These are phyloP conservation scores for Corydoras sp. DNA, from an alignment of 2,113 vertebrate species.

Conservation along the genomic window DNA sequence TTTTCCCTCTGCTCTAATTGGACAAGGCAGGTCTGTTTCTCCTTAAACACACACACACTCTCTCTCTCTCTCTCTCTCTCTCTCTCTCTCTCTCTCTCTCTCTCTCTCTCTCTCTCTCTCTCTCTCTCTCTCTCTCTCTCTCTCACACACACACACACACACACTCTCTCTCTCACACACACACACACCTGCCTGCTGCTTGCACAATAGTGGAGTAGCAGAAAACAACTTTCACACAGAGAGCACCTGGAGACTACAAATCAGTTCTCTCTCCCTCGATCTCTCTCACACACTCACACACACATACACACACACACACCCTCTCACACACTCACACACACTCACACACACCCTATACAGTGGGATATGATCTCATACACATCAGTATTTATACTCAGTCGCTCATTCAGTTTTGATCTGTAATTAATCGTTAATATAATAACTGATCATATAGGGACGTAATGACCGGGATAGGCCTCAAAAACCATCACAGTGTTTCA, in stretches of 20 bases:
- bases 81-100: not conserved
- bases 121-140: not conserved
- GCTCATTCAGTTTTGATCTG: not conserved
- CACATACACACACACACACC: constrained; percentile 5
- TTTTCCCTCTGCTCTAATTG: constrained; percentile 27
- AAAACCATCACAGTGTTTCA: too few species aligned
- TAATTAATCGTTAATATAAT: not conserved
- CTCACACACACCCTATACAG: not conserved
- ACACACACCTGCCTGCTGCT: constrained; percentile 2
- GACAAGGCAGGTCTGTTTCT: constrained; percentile 30
- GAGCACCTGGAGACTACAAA: not conserved
- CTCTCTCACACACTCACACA: constrained; percentile 14
- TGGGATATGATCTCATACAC: too few species aligned
- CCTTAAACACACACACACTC: constrained; percentile 14
- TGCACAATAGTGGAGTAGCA: not conserved
- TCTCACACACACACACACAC: not conserved
- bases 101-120: not conserved
- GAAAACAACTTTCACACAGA: not conserved
- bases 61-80: not conserved
- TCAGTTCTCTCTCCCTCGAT: not conserved
- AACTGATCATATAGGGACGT: too few species aligned
- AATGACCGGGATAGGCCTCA: too few species aligned
- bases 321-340: not conserved
- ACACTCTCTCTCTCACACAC: not conserved
- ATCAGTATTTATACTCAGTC: not conserved